Evolutionary conservation across 2,113 vertebrate genomes (phyloP), one percentile per base, ranked within the genome.

Genomic region (Craseonycteris thonglongyai): DNA sequence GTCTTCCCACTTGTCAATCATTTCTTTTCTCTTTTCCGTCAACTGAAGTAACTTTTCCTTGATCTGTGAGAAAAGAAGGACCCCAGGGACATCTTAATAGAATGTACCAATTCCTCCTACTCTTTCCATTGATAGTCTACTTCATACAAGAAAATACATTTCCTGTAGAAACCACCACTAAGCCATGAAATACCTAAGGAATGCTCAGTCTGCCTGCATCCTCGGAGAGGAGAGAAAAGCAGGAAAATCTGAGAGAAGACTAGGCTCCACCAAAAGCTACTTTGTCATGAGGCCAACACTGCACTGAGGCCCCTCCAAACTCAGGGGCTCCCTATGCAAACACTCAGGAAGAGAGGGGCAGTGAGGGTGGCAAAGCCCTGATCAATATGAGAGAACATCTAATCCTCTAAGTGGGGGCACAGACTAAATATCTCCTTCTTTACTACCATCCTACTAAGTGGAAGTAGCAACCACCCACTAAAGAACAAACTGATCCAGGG

Each of bases 1-100:
- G 97, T 99, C 99, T 98, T 99, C 99, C 99, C 99, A 99, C 92
- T 99, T 99, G 98, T 99, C 99, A 97, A 99, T 99, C 99, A 99
- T 99, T 95, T 99, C 99, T 99, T 99, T 99, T 98, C 99, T 99
- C 97, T 99, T 99, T 96, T 99, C 99, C 0, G 99, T 99, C 98
- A 99, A 97, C 97, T 99, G 99, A 91, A 99, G 98, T 95, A 99
- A 97, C 97, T 99, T 99, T 92, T 99, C 99, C 96, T 99, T 99
- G 90, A 99, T 99, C 99, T 99, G 98, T 22, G 88, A 95, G 90
- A 88, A 88, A 80, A 98, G 40, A 93, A 97, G 66, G 19, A 80
- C 3, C 7, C 42, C 51, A 40, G 16, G 12, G 61, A 74, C 72
- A 95, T 74, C 45, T 95, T 88, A 93, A 26, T 16, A 92, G 54